Conservation (phyloP, 2,113 vertebrate species). For the Ciconia stormi region DNA sequence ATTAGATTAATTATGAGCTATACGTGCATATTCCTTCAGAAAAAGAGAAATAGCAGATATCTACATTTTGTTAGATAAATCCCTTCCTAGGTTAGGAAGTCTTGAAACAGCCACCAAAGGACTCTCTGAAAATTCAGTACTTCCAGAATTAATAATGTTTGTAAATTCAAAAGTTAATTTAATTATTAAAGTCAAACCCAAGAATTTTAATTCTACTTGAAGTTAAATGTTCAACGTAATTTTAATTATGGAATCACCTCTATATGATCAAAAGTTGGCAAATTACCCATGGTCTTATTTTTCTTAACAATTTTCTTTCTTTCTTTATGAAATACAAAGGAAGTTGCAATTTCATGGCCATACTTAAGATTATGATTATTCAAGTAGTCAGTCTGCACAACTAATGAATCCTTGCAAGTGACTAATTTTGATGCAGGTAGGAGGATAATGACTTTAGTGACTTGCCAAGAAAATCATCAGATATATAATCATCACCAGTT, state of each 20-base stretch:
- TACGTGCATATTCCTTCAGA: background rate
- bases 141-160: background rate
- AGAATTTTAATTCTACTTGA: background rate
- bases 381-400: background rate
- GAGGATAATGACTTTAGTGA: background rate
- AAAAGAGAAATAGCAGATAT: background rate
- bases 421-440: background rate
- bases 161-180: background rate
- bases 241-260: background rate
- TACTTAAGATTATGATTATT: background rate
- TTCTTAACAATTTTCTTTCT: background rate
- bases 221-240: background rate
- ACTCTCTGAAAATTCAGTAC: background rate
- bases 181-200: background rate
- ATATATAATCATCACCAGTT: background rate
- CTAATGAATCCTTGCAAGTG: background rate
- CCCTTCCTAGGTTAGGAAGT: background rate
- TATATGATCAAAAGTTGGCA: background rate
- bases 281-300: background rate
- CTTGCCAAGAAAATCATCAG: background rate
- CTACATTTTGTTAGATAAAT: background rate
- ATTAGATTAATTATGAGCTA: background rate
- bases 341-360: background rate
- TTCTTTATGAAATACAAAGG: background rate
- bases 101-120: background rate